These are phyloP conservation scores for Unio pictorum DNA, from an alignment of 2,888 invertebrate species.

Conservation along the genomic window DNA sequence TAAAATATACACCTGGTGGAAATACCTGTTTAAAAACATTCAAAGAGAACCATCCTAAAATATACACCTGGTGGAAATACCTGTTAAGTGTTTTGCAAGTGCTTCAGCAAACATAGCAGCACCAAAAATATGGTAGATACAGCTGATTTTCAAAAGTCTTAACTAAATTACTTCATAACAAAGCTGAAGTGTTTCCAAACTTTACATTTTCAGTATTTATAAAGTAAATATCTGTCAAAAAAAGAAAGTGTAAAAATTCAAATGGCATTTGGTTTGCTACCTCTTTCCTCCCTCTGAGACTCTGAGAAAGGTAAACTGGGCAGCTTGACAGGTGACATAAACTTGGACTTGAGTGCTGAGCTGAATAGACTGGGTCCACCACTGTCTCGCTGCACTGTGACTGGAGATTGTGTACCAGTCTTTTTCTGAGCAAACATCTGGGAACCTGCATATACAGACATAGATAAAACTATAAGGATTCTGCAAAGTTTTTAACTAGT, in stretches of 20 bases:
- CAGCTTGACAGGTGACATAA: constrained; percentile 49
- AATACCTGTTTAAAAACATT: no score
- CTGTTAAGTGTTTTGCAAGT: no score
- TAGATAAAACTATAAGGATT: neutral
- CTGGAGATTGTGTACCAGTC: constrained; percentile 12
- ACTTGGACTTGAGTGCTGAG: constrained; percentile 42
- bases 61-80: no score
- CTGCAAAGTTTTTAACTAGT: neutral
- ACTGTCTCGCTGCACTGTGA: constrained; percentile 18
- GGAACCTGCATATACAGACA: constrained; percentile 17
- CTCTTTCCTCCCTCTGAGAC: constrained; percentile 19
- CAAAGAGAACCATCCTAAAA: no score
- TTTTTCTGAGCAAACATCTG: constrained; percentile 23
- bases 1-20: no score
- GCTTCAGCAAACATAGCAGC: no score
- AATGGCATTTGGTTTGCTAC: constrained; percentile 1
- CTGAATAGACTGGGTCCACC: constrained; percentile 45
- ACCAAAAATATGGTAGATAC: no score
- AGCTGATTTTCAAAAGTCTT: no score
- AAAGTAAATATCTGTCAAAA: no score
- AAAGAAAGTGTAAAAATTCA: neutral
- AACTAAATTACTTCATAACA: no score
- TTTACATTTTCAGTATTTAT: no score
- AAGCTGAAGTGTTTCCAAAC: no score
- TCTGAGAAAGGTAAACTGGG: constrained; percentile 36